Conservation (phyloP, 2,113 vertebrate genomes). For the Petroica traversi region DNA sequence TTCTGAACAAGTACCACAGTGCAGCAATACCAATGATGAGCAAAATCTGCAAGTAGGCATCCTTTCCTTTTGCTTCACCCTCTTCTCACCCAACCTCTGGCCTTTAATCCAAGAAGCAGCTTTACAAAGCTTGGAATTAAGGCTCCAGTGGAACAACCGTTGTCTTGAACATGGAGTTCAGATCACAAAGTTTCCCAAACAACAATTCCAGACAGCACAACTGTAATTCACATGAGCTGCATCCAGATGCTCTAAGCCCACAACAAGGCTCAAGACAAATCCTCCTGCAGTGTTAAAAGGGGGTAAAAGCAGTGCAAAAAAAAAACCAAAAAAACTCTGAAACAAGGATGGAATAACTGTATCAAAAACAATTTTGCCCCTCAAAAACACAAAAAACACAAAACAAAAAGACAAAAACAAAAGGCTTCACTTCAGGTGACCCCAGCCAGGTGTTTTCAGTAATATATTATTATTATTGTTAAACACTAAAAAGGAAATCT, state of each 20-base stretch:
- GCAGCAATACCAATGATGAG: neutral
- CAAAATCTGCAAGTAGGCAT: neutral
- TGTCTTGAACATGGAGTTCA: fast-evolving
- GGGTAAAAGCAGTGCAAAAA: fast-evolving
- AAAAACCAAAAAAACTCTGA: neutral
- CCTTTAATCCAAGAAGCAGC: neutral
- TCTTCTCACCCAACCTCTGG: neutral
- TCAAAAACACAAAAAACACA: neutral
- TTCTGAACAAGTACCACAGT: fast-evolving
- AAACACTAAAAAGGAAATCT: neutral
- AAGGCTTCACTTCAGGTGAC: neutral
- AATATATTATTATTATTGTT: neutral
- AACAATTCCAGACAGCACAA: neutral
- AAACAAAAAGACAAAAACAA: neutral
- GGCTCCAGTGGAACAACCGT: neutral
- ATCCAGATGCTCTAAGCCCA: fast-evolving
- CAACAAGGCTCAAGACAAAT: neutral
- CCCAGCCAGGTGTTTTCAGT: neutral
- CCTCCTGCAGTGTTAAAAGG: neutral
- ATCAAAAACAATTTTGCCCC: neutral
- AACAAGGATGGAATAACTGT: neutral
- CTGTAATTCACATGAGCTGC: neutral
- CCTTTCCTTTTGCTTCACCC: neutral
- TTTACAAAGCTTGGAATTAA: neutral
- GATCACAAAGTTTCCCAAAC: neutral